Evolutionary conservation across 2,888 invertebrate species (phyloP).

Genomic region (Agriopis aurantiaria): DNA sequence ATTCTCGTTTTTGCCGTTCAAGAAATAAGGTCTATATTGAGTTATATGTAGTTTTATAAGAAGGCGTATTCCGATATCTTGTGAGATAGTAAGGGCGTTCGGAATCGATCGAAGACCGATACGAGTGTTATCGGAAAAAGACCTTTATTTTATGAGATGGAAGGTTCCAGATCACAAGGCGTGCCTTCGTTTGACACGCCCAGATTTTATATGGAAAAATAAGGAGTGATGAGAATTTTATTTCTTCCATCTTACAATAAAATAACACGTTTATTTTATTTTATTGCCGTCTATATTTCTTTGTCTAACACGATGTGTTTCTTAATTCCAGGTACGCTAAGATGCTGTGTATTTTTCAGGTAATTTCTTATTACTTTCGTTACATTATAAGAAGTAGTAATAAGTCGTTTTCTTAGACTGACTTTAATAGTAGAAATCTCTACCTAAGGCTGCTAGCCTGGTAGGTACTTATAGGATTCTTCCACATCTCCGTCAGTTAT

Average conservation of each 20-base stretch:
- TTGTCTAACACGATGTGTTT: constrained; percentile 48
- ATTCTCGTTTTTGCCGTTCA: constrained; percentile 57
- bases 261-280: constrained; percentile 59
- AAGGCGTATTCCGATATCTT: constrained; percentile 85
- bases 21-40: constrained; percentile 65
- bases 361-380: constrained; percentile 56
- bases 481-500: neutral
- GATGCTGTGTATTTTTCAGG: constrained; percentile 76
- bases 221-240: constrained; percentile 67
- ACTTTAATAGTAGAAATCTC: neutral
- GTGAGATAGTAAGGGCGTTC: constrained; percentile 85
- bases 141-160: constrained; percentile 75
- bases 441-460: neutral
- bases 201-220: constrained; percentile 81
- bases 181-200: constrained; percentile 79
- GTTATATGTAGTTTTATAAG: constrained; percentile 65
- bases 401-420: constrained; percentile 24
- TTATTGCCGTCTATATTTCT: constrained; percentile 56
- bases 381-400: constrained; percentile 34
- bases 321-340: constrained; percentile 73
- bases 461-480: neutral
- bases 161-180: constrained; percentile 75
- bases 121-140: constrained; percentile 79
- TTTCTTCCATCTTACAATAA: constrained; percentile 68
- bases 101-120: constrained; percentile 83